Conservation (phyloP, 2,797 vertebrate species). For the Sebastes nivosus region DNA sequence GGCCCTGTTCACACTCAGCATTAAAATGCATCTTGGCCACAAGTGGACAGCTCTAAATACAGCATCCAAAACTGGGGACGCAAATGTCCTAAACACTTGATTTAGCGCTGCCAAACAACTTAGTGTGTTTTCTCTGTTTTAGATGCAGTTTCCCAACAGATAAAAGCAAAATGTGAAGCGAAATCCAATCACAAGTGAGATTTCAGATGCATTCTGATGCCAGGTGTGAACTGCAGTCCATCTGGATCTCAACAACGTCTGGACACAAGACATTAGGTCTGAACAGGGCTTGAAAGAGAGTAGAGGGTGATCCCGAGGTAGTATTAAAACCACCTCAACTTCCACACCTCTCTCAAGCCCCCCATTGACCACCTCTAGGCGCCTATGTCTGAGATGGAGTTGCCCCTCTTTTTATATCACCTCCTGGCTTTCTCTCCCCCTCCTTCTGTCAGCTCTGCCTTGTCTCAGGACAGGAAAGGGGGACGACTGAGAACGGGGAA, state of each 20-base stretch:
- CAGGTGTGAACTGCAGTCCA: conserved; percentile 61
- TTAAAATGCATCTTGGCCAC: conserved; percentile 65
- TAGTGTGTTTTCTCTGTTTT: conserved; percentile 26
- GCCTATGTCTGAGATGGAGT: conserved; percentile 46
- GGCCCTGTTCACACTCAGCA: conserved; percentile 63
- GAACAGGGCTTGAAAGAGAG: conserved; percentile 53
- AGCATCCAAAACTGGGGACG: conserved; percentile 28
- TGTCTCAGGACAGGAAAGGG: conserved; percentile 60
- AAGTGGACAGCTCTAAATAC: conserved; percentile 39
- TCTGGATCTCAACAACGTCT: conserved; percentile 40
- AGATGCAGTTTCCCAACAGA: conserved; percentile 35
- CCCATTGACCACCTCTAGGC: conserved; percentile 28
- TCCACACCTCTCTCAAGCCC: conserved; percentile 28
- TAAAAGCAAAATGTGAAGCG: conserved; percentile 16
- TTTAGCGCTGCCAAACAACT: conserved; percentile 48
- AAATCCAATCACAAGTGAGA: conserved; percentile 25
- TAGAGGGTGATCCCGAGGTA: conserved; percentile 51
- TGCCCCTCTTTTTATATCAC: conserved; percentile 69
- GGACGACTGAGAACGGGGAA: conserved; percentile 43
- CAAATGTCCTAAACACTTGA: conserved; percentile 36
- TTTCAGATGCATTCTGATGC: conserved; percentile 58
- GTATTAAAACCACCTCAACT: conserved; percentile 45
- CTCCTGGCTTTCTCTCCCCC: conserved; percentile 60
- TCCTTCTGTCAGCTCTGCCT: conserved; percentile 68
- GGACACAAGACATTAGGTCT: conserved; percentile 38